These are phyloP conservation scores for Bujurquina vittata DNA, from an alignment of 2,113 vertebrate genomes.

Conservation along the genomic window DNA sequence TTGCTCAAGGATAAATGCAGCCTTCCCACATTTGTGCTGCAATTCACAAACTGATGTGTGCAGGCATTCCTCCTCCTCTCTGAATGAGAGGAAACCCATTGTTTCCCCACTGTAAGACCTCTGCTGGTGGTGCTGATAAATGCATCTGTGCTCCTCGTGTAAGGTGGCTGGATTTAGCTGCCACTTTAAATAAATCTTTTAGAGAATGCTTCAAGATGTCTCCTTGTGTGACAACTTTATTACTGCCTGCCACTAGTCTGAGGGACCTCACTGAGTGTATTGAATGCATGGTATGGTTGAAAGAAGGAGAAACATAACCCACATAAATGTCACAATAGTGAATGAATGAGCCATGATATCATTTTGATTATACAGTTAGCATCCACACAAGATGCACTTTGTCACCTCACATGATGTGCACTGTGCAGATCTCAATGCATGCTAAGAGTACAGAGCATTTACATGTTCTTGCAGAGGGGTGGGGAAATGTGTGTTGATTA, in stretches of 20 bases:
- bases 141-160: constrained; percentile 3
- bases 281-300: background rate
- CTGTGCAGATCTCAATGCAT: background rate
- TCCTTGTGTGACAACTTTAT: constrained; percentile 40
- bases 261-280: constrained; percentile 18
- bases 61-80: background rate
- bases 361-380: background rate
- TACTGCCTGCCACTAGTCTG: constrained; percentile 44
- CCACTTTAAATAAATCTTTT: background rate
- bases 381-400: background rate
- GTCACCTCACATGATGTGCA: background rate
- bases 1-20: constrained; percentile 61
- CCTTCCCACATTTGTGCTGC: constrained; percentile 58
- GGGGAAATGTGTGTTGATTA: background rate
- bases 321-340: constrained; percentile 20
- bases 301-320: background rate
- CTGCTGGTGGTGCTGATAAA: constrained; percentile 61
- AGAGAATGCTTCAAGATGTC: background rate
- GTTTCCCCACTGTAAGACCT: constrained; percentile 47
- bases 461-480: background rate
- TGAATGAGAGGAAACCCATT: background rate
- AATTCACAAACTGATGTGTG: constrained; percentile 54
- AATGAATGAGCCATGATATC: constrained; percentile 3
- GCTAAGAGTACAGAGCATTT: background rate
- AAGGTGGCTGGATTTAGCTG: background rate